Conservation (phyloP, 2,797 vertebrate species). For the Acropternis orthonyx region DNA sequence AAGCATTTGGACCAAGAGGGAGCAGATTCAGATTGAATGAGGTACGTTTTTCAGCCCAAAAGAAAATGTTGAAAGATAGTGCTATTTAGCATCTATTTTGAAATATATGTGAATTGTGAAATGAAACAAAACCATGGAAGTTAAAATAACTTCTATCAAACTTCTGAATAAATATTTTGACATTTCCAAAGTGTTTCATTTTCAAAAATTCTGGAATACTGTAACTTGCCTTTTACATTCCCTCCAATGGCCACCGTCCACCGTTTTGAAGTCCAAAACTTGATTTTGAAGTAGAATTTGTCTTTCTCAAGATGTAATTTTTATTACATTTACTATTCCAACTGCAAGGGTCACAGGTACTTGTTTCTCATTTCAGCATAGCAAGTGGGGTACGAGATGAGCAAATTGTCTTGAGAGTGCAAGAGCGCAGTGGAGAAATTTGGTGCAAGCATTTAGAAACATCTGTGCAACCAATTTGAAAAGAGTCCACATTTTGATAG, state of each 20-base stretch:
- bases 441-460: background rate
- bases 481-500: background rate
- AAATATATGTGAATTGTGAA: background rate
- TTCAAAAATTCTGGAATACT: background rate
- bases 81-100: background rate
- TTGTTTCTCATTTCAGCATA: background rate
- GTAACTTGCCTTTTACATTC: background rate
- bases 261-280: background rate
- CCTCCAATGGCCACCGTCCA: background rate
- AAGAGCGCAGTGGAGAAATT: background rate
- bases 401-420: background rate
- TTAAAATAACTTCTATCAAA: background rate
- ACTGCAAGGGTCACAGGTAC: background rate
- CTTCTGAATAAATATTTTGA: background rate
- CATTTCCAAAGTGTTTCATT: background rate
- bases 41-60: background rate
- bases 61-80: background rate
- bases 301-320: background rate
- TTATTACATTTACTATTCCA: background rate
- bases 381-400: background rate
- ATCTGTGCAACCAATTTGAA: background rate
- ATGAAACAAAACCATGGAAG: background rate
- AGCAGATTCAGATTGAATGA: background rate
- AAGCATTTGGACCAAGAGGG: background rate
- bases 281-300: background rate